Conservation (phyloP, 2,888 invertebrate genomes). For the Chaetogeoica ovagalla region DNA sequence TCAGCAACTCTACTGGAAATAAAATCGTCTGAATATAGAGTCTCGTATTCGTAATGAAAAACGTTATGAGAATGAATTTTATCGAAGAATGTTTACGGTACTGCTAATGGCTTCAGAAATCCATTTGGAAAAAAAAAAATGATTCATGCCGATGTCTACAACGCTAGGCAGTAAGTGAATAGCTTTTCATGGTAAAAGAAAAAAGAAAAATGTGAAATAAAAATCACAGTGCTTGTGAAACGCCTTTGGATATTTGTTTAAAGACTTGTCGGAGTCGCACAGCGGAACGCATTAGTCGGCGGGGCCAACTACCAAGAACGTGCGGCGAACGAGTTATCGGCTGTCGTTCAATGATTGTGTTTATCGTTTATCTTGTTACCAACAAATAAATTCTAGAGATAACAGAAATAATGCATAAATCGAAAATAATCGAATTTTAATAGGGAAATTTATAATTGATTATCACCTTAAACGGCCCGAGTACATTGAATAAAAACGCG, state of each 20-base stretch:
- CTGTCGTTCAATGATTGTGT: neutral
- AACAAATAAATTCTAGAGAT: too few relatives aligned
- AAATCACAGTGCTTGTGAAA: neutral
- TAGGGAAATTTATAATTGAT: too few relatives aligned
- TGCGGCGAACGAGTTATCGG: neutral
- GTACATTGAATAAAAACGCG: too few relatives aligned
- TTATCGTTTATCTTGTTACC: constrained; percentile 3
- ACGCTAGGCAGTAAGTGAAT: too few relatives aligned
- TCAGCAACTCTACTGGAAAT: neutral
- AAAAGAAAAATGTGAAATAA: too few relatives aligned
- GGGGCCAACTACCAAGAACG: neutral
- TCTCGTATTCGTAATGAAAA: neutral
- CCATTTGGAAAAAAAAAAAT: constrained; percentile 17
- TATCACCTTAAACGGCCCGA: too few relatives aligned
- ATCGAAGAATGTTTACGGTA: neutral
- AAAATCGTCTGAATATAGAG: neutral
- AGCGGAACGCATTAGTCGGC: neutral
- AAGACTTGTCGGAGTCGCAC: neutral
- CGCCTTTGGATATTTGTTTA: constrained; percentile 7
- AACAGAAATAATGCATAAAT: too few relatives aligned
- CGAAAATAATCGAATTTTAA: too few relatives aligned
- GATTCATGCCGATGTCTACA: neutral
- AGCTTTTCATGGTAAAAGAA: too few relatives aligned
- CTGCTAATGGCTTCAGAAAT: neutral
- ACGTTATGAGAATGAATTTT: neutral